Base-by-base conservation (phyloP, 2,797 vertebrate genomes). In the Pseudochaenichthys georgianus region DNA sequence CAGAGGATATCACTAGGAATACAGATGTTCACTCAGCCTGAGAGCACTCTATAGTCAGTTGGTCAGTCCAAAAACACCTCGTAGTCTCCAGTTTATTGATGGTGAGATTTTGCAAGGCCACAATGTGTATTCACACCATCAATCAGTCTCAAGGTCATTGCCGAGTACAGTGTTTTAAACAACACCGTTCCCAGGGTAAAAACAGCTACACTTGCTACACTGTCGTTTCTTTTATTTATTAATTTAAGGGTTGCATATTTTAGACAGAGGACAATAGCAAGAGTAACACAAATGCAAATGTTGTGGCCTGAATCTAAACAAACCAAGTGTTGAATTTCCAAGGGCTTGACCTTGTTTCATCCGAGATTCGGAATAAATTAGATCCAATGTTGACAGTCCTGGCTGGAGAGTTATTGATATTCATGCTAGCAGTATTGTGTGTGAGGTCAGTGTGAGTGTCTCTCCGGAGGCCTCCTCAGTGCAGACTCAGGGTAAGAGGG, bases 401-500 rank as follows among this genome's bases (percentile, higher is more conserved):
- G 58, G 52, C 46, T 72, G 43, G 77, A 74, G 73, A 70, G 74
- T 77, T 84, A 83, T 77, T 89, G 80, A 86, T 89, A 81, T 82
- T 86, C 67, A 83, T 84, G 62, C 69, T 19, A 52, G 71, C 63
- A 47, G 68, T 65, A 77, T 73, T 81, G 72, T 86, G 77, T 81
- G 70, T 66, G 69, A 54, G 70, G 67, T 81, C 58, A 43, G 41
- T 47, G 28, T 86, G 73, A 78, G 78, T 77, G 54, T 77, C 77
- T 86, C 64, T 83, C 79, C 9, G 12, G 77, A 80, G 60, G 77
- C 57, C 72, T 73, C 75, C 78, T 78, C 66, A 62, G 66, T 67
- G 64, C 51, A 69, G 67, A 61, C 42, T 60, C 41, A 3, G 21
- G 55, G 52, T 31, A 71, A 77, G 65, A 62, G 64, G 63, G 72